Evolutionary conservation across 2,113 vertebrate genomes (phyloP).

Genomic region (Ctenodactylus gundi): DNA sequence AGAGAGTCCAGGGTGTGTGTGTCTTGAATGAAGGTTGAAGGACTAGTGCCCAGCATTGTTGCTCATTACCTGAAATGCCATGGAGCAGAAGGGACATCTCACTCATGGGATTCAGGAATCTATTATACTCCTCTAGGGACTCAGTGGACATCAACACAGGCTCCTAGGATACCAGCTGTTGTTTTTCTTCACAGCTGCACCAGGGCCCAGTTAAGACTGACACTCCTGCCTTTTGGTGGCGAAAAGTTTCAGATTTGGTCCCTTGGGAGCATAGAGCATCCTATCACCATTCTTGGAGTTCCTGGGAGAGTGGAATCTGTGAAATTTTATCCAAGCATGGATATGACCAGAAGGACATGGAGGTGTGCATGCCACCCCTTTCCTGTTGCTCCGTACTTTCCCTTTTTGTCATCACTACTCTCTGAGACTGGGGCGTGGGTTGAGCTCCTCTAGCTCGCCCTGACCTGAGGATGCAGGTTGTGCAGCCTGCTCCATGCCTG

Average conservation of each 20-base stretch:
- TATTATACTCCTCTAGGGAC: neutral
- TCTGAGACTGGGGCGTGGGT: neutral
- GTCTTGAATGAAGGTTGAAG: too few relatives aligned
- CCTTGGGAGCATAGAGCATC: neutral
- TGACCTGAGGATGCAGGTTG: neutral
- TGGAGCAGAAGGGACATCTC: too few relatives aligned
- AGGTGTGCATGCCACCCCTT: fast-evolving
- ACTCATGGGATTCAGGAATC: neutral
- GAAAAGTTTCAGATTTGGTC: neutral
- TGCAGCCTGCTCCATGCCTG: fast-evolving
- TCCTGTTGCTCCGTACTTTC: neutral
- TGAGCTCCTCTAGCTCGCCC: neutral
- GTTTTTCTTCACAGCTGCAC: neutral
- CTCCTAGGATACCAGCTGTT: neutral
- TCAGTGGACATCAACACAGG: fast-evolving
- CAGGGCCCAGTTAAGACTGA: neutral
- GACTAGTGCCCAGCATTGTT: too few relatives aligned
- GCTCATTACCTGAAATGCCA: too few relatives aligned
- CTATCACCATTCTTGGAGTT: neutral
- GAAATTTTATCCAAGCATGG: neutral
- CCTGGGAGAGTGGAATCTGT: neutral
- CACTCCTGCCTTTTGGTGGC: neutral
- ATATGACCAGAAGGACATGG: neutral
- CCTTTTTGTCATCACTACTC: neutral
- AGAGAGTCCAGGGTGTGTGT: too few relatives aligned